Evolutionary conservation across 2,888 invertebrate genomes (phyloP).

Genomic region (Leptogaster cylindrica): DNA sequence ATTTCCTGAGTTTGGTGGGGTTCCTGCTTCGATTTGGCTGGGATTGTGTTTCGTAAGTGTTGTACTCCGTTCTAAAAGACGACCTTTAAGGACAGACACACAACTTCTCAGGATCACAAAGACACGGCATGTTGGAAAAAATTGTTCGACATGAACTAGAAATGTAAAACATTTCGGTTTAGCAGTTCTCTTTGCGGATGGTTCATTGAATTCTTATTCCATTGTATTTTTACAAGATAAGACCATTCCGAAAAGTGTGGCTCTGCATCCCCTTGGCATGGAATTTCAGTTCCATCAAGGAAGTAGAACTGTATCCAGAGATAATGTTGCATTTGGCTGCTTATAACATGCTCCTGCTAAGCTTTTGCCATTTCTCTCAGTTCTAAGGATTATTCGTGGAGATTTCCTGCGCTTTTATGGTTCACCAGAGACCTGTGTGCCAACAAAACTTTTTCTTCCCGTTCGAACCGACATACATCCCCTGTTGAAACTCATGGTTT

Average conservation of each 20-base stretch:
- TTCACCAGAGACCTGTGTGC: constrained; percentile 38
- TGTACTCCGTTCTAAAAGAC: too few species aligned
- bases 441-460: constrained; percentile 25
- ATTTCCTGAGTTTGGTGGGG: not conserved
- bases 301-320: not conserved
- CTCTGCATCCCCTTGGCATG: not conserved
- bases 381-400: constrained; percentile 27
- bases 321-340: constrained; percentile 38
- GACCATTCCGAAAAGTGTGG: not conserved
- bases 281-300: not conserved
- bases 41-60: not conserved
- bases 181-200: not conserved
- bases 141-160: constrained; percentile 28
- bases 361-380: constrained; percentile 33
- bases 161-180: constrained; percentile 29
- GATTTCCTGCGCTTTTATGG: constrained; percentile 38
- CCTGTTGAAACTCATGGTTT: not conserved
- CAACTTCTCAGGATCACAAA: not conserved
- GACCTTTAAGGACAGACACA: not conserved
- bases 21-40: not conserved
- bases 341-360: constrained; percentile 30
- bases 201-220: constrained; percentile 33
- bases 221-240: not conserved
- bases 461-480: not conserved
- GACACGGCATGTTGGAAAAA: constrained; percentile 6